phyloP scores from a whole-genome alignment of 1,140 invertebrate species.

The Scaptodrosophila lebanonensis region DNA sequence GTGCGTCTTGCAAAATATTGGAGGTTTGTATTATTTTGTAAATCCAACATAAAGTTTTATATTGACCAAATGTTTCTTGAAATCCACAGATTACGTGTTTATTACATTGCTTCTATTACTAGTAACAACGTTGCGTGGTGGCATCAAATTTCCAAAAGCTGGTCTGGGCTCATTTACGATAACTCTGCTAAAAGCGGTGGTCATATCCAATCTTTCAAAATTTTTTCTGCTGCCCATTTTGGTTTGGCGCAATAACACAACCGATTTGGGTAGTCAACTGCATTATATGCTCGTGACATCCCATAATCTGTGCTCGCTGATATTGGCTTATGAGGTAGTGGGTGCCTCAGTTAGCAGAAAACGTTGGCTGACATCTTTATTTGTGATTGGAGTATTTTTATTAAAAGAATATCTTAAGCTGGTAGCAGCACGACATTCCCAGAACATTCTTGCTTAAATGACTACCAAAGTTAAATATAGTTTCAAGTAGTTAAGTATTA shows the following conservation, averaged over 20 bases:
- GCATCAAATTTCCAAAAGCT: constrained; percentile 11
- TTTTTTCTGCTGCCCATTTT: constrained; percentile 78
- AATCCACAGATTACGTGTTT: constrained; percentile 60
- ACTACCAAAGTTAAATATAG: too few species aligned
- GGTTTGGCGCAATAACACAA: constrained; percentile 78
- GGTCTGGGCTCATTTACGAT: constrained; percentile 25
- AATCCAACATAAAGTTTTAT: constrained; percentile 4
- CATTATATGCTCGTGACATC: constrained; percentile 60
- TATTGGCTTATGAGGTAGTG: constrained; percentile 53
- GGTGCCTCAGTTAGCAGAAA: constrained; percentile 25
- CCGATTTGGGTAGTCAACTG: constrained; percentile 61
- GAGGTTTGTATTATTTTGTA: constrained; percentile 18
- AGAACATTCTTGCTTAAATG: too few species aligned
- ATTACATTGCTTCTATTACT: constrained; percentile 45
- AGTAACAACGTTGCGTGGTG: constrained; percentile 29
- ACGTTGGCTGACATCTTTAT: constrained; percentile 19
- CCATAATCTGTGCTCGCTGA: constrained; percentile 60
- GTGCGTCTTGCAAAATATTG: constrained; percentile 62
- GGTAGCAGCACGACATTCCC: too few species aligned
- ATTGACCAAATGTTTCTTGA: background rate
- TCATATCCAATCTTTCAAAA: constrained; percentile 77
- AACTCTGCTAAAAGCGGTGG: constrained; percentile 73
- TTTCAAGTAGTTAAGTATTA: too few species aligned
- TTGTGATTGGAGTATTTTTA: constrained; percentile 44
- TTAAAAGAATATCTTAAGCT: constrained; percentile 46